A percentile compares a stretch with the other conserved stretches of the same genome.
These are phyloP conservation scores for Clarias magur DNA, from an alignment of 2,113 vertebrate genomes.

Conservation along the genomic window DNA sequence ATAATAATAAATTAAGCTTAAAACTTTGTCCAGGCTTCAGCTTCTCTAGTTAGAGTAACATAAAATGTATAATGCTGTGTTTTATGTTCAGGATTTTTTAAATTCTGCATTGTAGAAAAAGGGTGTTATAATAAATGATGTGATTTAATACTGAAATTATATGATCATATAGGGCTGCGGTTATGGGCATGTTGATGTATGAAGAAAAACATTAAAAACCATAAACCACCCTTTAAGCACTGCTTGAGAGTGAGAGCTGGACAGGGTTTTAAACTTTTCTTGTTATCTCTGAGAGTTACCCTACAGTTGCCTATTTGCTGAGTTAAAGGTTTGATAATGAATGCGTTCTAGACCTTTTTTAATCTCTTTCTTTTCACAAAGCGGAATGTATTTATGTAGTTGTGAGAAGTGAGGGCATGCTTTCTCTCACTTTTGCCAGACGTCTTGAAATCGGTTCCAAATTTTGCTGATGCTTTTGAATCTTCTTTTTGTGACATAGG, in stretches of 20 bases:
- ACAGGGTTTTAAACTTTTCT: background rate
- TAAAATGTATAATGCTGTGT: background rate
- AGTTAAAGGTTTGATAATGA: constrained; percentile 7
- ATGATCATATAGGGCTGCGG: background rate
- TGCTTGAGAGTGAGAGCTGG: background rate
- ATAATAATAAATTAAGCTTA: background rate
- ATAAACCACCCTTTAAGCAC: background rate
- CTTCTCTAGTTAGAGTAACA: background rate
- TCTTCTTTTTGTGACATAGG: constrained; percentile 43
- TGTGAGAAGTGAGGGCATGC: constrained; percentile 11
- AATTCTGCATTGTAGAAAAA: background rate
- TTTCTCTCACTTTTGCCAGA: constrained; percentile 7
- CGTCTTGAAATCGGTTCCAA: constrained; percentile 37
- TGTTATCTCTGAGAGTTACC: background rate
- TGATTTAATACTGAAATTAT: background rate
- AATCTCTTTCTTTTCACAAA: constrained; percentile 23
- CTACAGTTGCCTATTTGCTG: background rate
- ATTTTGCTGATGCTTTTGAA: constrained; percentile 43
- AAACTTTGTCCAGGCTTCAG: background rate
- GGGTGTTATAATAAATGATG: background rate
- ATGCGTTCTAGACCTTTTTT: background rate
- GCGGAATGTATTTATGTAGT: constrained; percentile 27
- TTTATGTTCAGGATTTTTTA: background rate
- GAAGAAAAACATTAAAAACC: background rate
- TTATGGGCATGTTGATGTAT: background rate